Conservation (phyloP, 2,797 vertebrate species). For the Lerista edwardsae region DNA sequence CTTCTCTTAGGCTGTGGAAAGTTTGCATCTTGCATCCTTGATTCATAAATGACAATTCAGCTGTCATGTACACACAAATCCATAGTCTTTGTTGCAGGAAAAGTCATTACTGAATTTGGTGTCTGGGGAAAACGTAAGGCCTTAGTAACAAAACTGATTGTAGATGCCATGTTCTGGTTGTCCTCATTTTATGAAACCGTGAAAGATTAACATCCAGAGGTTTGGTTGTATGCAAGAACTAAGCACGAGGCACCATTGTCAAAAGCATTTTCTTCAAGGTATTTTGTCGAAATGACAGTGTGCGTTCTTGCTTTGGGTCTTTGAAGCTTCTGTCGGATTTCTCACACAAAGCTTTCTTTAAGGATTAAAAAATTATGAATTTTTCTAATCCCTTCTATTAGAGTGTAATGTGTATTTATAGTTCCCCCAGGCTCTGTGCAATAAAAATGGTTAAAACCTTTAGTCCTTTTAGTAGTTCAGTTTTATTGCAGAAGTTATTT, state of each 20-base stretch:
- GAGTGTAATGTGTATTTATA: slow-evolving; percentile 76
- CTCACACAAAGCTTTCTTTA: slow-evolving; percentile 57
- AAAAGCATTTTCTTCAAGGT: slow-evolving; percentile 13
- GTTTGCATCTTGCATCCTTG: no score
- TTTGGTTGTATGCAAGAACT: slow-evolving; percentile 24
- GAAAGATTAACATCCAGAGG: slow-evolving; percentile 32
- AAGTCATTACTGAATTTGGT: neutral
- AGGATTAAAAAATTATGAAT: slow-evolving; percentile 72
- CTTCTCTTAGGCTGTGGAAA: neutral
- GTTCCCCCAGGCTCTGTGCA: slow-evolving; percentile 69
- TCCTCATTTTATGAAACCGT: slow-evolving; percentile 24
- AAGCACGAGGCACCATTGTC: slow-evolving; percentile 9
- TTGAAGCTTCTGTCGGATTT: slow-evolving; percentile 45
- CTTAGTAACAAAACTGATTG: slow-evolving; percentile 6
- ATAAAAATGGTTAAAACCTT: slow-evolving; percentile 80
- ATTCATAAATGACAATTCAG: no score
- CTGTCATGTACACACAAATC: neutral
- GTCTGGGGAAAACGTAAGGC: slow-evolving; percentile 4
- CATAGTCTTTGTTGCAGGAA: neutral
- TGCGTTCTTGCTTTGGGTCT: slow-evolving; percentile 44
- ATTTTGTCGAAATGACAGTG: slow-evolving; percentile 45
- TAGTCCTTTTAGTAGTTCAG: slow-evolving; percentile 80
- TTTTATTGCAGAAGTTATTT: slow-evolving; percentile 84
- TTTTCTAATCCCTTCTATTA: slow-evolving; percentile 73
- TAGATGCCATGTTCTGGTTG: neutral